These are phyloP conservation scores for Acanthisitta chloris DNA, from an alignment of 2,113 vertebrate species.

Conservation along the genomic window DNA sequence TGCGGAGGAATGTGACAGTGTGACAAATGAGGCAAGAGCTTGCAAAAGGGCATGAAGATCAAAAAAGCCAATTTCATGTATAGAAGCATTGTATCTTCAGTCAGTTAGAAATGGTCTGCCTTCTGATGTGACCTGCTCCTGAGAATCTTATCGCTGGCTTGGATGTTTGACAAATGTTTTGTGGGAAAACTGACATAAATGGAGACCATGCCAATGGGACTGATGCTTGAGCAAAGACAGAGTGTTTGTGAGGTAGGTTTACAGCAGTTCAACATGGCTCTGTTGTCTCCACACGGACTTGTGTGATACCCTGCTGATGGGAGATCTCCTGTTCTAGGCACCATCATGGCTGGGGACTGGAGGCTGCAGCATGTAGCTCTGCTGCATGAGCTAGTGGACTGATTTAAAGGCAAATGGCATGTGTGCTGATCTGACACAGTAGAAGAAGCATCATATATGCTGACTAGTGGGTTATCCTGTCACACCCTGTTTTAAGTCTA, in stretches of 20 bases:
- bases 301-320: neutral
- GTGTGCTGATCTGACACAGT: neutral
- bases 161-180: neutral
- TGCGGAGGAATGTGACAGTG: neutral
- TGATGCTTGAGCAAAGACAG: neutral
- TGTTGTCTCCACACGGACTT: neutral
- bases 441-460: neutral
- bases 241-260: neutral
- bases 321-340: neutral
- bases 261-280: neutral
- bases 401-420: neutral
- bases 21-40: neutral
- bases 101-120: neutral
- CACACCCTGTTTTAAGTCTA: neutral
- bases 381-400: neutral
- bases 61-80: neutral
- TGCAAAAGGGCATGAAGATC: neutral
- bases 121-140: neutral
- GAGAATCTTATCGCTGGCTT: neutral
- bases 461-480: neutral
- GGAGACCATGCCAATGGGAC: neutral
- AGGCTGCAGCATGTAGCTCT: neutral
- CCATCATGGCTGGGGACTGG: neutral
- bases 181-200: neutral
- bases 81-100: neutral